These are phyloP conservation scores for Cryptus viduatorius DNA, from an alignment of 2,888 invertebrate species.

Conservation along the genomic window DNA sequence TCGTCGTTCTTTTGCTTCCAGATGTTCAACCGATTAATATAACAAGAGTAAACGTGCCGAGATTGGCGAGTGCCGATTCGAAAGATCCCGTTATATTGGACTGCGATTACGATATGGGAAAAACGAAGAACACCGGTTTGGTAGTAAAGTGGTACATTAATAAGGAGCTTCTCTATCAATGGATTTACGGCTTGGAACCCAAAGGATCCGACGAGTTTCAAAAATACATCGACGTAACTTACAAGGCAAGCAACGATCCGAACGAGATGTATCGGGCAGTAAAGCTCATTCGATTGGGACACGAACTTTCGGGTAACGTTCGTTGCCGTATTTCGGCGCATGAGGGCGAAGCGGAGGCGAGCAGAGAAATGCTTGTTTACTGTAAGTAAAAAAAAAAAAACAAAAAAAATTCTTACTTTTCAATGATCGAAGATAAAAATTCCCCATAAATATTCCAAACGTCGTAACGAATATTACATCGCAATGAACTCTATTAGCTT, in stretches of 20 bases:
- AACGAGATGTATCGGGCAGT: constrained; percentile 90
- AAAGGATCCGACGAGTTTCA: constrained; percentile 86
- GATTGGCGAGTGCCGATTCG: constrained; percentile 87
- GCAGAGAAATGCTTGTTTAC: constrained; percentile 78
- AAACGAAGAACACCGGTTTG: constrained; percentile 87
- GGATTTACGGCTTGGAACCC: constrained; percentile 90
- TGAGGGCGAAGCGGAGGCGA: constrained; percentile 87
- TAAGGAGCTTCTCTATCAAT: constrained; percentile 91
- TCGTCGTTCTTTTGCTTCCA: constrained; percentile 80
- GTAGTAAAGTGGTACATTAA: constrained; percentile 92
- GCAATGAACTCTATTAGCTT: no score
- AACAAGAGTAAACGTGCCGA: constrained; percentile 87
- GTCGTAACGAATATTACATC: no score
- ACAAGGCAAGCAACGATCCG: constrained; percentile 89
- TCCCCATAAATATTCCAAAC: background rate
- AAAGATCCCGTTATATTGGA: constrained; percentile 88
- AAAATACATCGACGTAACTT: constrained; percentile 86
- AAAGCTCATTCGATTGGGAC: constrained; percentile 89
- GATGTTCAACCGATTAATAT: constrained; percentile 88
- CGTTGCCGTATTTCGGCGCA: constrained; percentile 91
- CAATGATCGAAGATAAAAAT: background rate
- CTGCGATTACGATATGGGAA: constrained; percentile 89
- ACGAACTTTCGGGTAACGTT: constrained; percentile 90
- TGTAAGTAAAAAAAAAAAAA: constrained; percentile 73
- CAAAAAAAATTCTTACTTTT: background rate